phyloP scores from a whole-genome alignment of 1,140 invertebrate genomes.

The Hesperophylax magnus region DNA sequence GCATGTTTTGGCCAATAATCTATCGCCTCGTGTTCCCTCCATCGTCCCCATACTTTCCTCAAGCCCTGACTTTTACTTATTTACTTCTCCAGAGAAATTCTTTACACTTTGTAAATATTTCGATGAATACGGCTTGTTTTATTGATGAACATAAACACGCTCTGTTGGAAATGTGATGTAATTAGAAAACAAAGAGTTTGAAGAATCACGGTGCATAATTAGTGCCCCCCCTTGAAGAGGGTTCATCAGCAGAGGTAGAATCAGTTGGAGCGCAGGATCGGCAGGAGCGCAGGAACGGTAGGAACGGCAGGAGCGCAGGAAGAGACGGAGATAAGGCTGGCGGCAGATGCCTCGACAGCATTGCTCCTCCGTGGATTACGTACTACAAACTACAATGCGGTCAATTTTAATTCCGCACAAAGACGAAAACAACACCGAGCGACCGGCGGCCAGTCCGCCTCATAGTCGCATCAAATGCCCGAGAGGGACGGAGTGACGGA shows the following conservation, averaged over 20 bases:
- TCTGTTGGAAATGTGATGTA: conserved; percentile 7
- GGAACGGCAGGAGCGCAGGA: too few species aligned
- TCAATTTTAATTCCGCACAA: conserved; percentile 43
- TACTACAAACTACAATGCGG: conserved; percentile 23
- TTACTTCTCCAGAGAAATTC: too few species aligned
- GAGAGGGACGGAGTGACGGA: conserved; percentile 22
- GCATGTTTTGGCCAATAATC: too few species aligned
- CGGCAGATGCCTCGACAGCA: not conserved
- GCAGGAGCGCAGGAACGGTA: too few species aligned
- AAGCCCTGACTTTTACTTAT: too few species aligned
- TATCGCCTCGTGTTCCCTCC: too few species aligned
- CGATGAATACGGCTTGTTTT: too few species aligned
- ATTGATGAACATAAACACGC: not conserved
- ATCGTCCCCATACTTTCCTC: too few species aligned
- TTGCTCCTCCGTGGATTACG: conserved; percentile 12
- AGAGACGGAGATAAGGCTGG: too few species aligned
- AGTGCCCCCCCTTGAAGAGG: not conserved
- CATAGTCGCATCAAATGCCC: conserved; percentile 40
- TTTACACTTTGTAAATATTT: too few species aligned
- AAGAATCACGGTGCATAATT: conserved; percentile 27
- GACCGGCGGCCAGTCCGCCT: conserved; percentile 35
- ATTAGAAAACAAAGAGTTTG: conserved; percentile 17
- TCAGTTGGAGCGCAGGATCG: too few species aligned
- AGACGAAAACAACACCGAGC: conserved; percentile 38
- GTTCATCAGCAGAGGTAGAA: too few species aligned